Conservation (phyloP, 2,888 invertebrate genomes). For the Stegophylla sp. region DNA sequence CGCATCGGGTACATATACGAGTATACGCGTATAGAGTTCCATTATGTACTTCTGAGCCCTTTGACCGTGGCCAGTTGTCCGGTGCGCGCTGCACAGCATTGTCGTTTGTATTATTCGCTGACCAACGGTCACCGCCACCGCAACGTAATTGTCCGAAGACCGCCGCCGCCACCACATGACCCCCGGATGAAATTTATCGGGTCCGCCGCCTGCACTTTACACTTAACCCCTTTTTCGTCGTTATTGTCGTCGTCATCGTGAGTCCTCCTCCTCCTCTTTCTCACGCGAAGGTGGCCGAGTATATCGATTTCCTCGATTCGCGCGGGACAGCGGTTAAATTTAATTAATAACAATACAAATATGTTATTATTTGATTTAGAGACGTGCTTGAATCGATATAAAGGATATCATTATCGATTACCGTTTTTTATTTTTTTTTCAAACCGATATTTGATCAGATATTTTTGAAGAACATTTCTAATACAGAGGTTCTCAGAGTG, state of each 20-base stretch:
- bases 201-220: constrained; percentile 44
- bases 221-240: constrained; percentile 18
- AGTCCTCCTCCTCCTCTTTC: neutral
- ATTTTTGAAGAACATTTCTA: no score
- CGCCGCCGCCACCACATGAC: neutral
- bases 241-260: neutral
- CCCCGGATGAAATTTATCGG: constrained; percentile 48
- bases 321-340: neutral
- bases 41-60: neutral
- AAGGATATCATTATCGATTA: no score
- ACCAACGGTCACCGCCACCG: constrained; percentile 10
- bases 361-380: no score
- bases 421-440: no score
- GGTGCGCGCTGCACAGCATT: neutral
- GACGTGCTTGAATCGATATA: no score
- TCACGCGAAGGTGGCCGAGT: neutral
- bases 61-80: constrained; percentile 7
- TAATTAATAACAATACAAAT: neutral
- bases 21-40: neutral
- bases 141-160: constrained; percentile 48
- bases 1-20: neutral
- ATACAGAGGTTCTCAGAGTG: no score
- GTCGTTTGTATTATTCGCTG: constrained; percentile 18
- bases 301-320: neutral
- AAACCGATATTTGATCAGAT: no score